A percentile compares a stretch with the other conserved stretches of the same genome.
Conservation (phyloP, 1,140 invertebrate species). For the Branchinecta lindahli region DNA sequence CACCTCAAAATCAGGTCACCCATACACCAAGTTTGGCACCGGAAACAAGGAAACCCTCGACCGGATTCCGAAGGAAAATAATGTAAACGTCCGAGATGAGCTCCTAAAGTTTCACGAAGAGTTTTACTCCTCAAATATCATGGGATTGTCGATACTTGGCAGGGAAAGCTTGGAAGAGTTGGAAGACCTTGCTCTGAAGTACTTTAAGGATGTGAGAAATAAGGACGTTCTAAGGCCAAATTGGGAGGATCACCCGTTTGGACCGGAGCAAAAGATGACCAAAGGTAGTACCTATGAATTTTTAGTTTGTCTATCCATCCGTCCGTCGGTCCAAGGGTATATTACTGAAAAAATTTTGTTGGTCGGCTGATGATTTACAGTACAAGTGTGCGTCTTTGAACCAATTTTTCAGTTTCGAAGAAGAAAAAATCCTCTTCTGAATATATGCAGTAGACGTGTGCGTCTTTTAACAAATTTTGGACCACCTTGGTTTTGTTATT, state of each 20-base stretch:
- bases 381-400: no score
- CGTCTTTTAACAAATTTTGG: no score
- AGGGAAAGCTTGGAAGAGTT: slow-evolving; percentile 82
- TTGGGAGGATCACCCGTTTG: slow-evolving; percentile 70
- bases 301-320: no score
- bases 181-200: slow-evolving; percentile 52
- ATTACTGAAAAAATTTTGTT: no score
- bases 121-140: slow-evolving; percentile 89
- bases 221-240: slow-evolving; percentile 49
- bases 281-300: slow-evolving; percentile 19
- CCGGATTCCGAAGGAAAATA: slow-evolving; percentile 56
- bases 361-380: no score
- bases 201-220: slow-evolving; percentile 65
- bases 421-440: no score
- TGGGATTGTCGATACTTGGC: slow-evolving; percentile 74
- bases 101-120: slow-evolving; percentile 75
- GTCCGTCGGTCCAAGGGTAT: no score
- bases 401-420: no score
- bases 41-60: slow-evolving; percentile 65
- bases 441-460: no score
- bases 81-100: slow-evolving; percentile 65
- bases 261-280: slow-evolving; percentile 37
- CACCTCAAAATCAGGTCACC: slow-evolving; percentile 54
- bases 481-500: no score
- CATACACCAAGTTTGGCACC: slow-evolving; percentile 80